Evolutionary conservation across 2,113 vertebrate genomes (phyloP).

Genomic region (Sminthopsis crassicaudata): DNA sequence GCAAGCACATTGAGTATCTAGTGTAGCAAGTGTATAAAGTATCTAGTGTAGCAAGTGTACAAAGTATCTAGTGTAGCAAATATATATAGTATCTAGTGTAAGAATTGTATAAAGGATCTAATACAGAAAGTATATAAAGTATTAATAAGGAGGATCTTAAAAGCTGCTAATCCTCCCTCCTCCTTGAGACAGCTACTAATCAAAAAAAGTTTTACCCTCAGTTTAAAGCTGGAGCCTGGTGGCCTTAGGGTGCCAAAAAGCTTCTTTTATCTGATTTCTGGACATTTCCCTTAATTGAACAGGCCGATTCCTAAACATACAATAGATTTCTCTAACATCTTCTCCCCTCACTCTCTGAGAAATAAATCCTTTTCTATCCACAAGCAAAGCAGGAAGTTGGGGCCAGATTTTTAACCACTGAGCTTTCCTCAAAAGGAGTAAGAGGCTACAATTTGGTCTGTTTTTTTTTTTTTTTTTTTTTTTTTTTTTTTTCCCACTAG

Average conservation of each 20-base stretch:
- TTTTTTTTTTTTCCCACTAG: too few relatives aligned
- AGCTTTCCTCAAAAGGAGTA: not conserved
- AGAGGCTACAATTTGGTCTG: not conserved
- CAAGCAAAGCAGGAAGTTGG: not conserved
- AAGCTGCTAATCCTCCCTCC: not conserved
- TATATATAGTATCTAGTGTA: too few relatives aligned
- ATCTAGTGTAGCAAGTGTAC: too few relatives aligned
- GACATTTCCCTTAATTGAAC: not conserved
- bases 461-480: too few relatives aligned
- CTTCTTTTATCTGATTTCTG: not conserved
- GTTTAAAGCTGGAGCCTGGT: not conserved
- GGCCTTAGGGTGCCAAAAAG: not conserved
- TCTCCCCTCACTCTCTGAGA: not conserved
- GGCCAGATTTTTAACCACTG: not conserved
- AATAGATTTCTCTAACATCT: not conserved
- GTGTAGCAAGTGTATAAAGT: not conserved
- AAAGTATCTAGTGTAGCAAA: too few relatives aligned
- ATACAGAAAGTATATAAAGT: too few relatives aligned
- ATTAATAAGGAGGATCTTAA: not conserved
- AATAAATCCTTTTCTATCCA: not conserved
- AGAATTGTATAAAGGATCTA: too few relatives aligned
- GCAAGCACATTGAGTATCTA: too few relatives aligned
- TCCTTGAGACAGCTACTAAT: not conserved
- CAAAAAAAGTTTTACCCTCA: not conserved
- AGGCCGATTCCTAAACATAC: not conserved